Conservation (phyloP, 1,140 invertebrate species). For the Cherax destructor region DNA sequence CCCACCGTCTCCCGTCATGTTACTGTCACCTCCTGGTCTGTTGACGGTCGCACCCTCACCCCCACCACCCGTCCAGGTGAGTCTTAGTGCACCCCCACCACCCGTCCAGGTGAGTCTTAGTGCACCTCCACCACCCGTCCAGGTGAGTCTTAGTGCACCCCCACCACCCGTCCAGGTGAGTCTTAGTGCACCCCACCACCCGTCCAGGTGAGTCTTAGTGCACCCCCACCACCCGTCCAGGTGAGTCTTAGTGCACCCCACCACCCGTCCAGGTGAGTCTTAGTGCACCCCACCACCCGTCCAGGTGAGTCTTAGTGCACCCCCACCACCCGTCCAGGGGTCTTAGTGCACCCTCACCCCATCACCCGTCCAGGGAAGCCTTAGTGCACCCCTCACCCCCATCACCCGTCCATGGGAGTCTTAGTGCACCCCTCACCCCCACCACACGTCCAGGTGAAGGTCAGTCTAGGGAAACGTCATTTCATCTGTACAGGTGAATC, state of each 20-base stretch:
- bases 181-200: too few relatives aligned
- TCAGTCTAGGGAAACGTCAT: too few relatives aligned
- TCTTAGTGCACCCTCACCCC: neutral
- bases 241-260: too few relatives aligned
- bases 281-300: neutral
- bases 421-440: too few relatives aligned
- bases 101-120: slow-evolving; percentile 25
- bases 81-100: neutral
- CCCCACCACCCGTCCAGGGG: too few relatives aligned
- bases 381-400: too few relatives aligned
- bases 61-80: slow-evolving; percentile 38
- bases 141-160: slow-evolving; percentile 10
- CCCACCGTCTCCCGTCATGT: slow-evolving; percentile 54
- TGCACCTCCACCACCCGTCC: neutral
- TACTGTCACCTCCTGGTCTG: slow-evolving; percentile 46
- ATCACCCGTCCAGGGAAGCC: slow-evolving; percentile 16
- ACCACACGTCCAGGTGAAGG: too few relatives aligned
- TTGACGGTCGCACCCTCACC: slow-evolving; percentile 39
- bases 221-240: too few relatives aligned
- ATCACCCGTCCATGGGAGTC: too few relatives aligned
- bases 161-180: slow-evolving; percentile 19
- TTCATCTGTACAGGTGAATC: too few relatives aligned
- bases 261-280: too few relatives aligned
- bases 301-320: slow-evolving; percentile 28
- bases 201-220: too few relatives aligned